phyloP scores from a whole-genome alignment of 2,113 vertebrate species.

The Catagonus wagneri region DNA sequence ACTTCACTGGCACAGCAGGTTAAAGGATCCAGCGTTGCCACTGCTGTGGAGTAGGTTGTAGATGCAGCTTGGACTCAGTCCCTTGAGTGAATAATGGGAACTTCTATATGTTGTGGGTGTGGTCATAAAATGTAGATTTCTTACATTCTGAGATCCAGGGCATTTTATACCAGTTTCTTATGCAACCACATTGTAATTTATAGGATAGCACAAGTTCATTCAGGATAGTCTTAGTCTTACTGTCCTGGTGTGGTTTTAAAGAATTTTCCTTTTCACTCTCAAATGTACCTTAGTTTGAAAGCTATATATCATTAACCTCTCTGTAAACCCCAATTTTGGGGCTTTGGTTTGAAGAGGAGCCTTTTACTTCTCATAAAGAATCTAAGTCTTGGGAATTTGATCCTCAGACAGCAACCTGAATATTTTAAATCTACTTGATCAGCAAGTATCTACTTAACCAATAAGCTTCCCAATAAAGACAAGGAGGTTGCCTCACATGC shows the following conservation, averaged over 20 bases:
- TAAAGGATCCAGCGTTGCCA: too few species aligned
- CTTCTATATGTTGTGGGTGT: too few species aligned
- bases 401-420: neutral
- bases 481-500: neutral
- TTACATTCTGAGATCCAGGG: neutral
- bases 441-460: neutral
- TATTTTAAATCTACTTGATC: neutral
- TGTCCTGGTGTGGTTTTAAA: neutral
- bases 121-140: too few species aligned
- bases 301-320: neutral
- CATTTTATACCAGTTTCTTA: neutral
- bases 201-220: neutral
- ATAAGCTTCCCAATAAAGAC: neutral
- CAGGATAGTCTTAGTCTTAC: neutral
- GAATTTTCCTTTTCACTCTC: conserved; percentile 14
- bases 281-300: neutral
- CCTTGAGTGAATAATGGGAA: too few species aligned
- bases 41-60: too few species aligned
- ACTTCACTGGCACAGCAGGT: too few species aligned
- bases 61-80: too few species aligned
- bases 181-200: neutral
- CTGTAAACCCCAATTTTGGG: neutral
- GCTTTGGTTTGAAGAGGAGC: neutral
- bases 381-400: neutral
- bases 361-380: neutral